Evolutionary conservation across 2,888 invertebrate genomes (phyloP).

Genomic region (Euzetes globulus): DNA sequence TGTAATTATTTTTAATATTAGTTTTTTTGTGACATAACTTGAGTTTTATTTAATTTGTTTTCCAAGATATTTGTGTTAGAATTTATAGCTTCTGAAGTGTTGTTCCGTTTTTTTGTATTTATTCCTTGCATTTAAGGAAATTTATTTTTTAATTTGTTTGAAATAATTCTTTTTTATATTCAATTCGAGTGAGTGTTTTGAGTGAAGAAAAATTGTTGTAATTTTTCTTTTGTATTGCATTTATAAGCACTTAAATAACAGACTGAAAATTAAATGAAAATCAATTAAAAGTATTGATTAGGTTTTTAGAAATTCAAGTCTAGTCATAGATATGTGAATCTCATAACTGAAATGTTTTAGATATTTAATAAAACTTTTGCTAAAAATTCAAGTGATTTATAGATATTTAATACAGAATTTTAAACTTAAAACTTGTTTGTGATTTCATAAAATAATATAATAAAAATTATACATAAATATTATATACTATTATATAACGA

Average conservation of each 20-base stretch:
- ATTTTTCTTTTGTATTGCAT: background rate
- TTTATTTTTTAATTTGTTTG: background rate
- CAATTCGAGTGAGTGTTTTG: background rate
- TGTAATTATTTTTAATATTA: background rate
- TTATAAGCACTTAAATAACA: background rate
- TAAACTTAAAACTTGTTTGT: too few species aligned
- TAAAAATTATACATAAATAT: too few species aligned
- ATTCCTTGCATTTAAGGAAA: background rate
- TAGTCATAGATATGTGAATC: conserved; percentile 14
- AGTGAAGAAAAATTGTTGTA: background rate
- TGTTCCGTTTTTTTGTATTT: too few species aligned
- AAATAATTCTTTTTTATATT: background rate
- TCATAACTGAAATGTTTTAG: background rate
- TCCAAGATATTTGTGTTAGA: too few species aligned
- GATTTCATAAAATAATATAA: too few species aligned
- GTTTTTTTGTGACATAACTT: too few species aligned
- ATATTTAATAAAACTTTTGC: background rate
- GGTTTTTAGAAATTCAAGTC: background rate
- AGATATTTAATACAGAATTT: too few species aligned
- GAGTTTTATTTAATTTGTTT: too few species aligned
- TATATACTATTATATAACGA: too few species aligned
- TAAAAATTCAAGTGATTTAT: background rate
- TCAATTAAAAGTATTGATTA: background rate
- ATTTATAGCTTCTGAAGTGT: too few species aligned
- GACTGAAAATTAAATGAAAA: background rate